phyloP scores from a whole-genome alignment of 2,797 vertebrate genomes.

The Poeciliopsis gracilis region DNA sequence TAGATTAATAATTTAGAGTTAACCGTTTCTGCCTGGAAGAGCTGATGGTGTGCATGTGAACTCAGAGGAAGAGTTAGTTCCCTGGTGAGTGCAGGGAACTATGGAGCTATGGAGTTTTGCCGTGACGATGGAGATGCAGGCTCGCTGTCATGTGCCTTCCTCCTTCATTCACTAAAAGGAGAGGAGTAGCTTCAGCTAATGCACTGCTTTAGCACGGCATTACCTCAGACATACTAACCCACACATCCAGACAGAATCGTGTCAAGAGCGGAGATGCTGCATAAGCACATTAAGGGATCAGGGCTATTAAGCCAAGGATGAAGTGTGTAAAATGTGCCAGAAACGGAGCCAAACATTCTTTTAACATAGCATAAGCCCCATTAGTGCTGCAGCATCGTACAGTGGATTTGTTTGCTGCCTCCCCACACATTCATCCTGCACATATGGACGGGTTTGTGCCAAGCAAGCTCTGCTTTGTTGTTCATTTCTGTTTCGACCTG shows the following conservation, averaged over 20 bases:
- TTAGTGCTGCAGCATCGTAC: constrained; percentile 42
- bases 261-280: constrained; percentile 59
- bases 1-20: constrained; percentile 4
- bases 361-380: constrained; percentile 60
- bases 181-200: constrained; percentile 63
- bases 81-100: constrained; percentile 79
- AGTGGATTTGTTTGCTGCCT: constrained; percentile 57
- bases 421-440: constrained; percentile 52
- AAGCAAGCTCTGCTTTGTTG: constrained; percentile 39
- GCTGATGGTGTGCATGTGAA: constrained; percentile 38
- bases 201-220: constrained; percentile 59
- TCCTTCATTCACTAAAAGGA: constrained; percentile 81
- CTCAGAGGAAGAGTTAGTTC: constrained; percentile 71
- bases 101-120: constrained; percentile 80
- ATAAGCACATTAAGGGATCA: constrained; percentile 79
- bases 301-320: constrained; percentile 72
- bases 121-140: constrained; percentile 74
- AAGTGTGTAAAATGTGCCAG: constrained; percentile 71
- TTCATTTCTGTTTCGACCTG: constrained; percentile 28
- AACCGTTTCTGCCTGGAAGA: constrained; percentile 24
- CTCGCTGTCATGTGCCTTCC: constrained; percentile 65
- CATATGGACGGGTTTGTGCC: constrained; percentile 64
- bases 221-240: constrained; percentile 71
- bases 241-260: constrained; percentile 69
- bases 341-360: constrained; percentile 66